Evolutionary conservation across 2,888 invertebrate genomes (phyloP), one percentile per base, ranked within the genome.

Genomic region (Rhodophaea formosa): DNA sequence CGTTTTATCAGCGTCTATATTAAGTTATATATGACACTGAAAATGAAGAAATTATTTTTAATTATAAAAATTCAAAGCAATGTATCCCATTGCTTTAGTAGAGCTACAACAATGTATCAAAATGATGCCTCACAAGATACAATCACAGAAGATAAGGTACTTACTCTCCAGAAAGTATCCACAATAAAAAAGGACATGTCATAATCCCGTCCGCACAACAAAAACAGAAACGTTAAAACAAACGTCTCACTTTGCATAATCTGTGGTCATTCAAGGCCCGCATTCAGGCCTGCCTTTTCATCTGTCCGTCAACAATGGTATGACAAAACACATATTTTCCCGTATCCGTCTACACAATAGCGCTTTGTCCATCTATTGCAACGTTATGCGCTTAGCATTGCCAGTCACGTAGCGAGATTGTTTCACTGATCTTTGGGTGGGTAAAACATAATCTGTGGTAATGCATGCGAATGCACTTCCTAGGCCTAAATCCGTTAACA

Each of bases 251-350:
- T 76, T 76, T 70, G 75, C 78, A 80, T 80, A 80, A 79, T 76
- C 77, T 64, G 49, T 47, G 59, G 68, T 72, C 72, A 74, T 79
- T 79, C 77, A 77, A 71, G 68, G 64, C 72, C 73, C 71, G 79
- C 83, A 88, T 89, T 89, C 86, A 90, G 82, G 78, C 77, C 64
- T 74, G 84, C 86, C 89, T 88, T 88, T 90, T 88, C 88, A 88
- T 84, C 84, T 86, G 89, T 90, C 89, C 74, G 78, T 88, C 86
- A 65, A 88, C 89, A 89, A 90, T 88, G 81, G 67, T 76, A 81
- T 82, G 86, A 89, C 89, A 90, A 88, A 89, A 88, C 87, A 86
- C 80, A 82, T 72, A 86, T 88, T 84, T 88, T 87, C 89, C 87
- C 88, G 86, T 86, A 87, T 90, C 88, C 84, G 81, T 78, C 83